Base-by-base conservation (phyloP, 2,888 invertebrate species). In the Dryobotodes eremita region DNA sequence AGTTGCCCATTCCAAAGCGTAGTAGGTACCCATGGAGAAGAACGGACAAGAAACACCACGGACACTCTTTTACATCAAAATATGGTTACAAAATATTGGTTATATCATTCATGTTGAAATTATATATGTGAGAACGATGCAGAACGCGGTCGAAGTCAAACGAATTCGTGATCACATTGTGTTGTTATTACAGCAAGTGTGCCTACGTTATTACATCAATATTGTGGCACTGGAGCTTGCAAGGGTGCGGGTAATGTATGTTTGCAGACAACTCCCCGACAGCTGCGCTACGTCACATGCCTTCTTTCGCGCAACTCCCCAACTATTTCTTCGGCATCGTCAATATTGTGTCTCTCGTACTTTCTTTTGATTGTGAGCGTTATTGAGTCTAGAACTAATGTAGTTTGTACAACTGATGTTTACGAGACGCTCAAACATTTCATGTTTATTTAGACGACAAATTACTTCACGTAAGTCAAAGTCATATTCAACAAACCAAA, bases 191-290 rank as follows among this genome's bases (percentile, higher is more conserved):
- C 17, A 71, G 42, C 53, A 73, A 78, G 53, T 62, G 26, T 13
- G 15, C 17, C 55, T n/a, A 31, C 61, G 80, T n/a, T 75, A 86
- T 87, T 36, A 78, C 74, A 50, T 82, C 62, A 73, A 73, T 75
- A 57, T 79, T 53, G 82, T 82, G 64, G 65, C 42, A 68, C 65
- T 72, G n/a, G 23, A 26, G 59, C 69, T 11, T 42, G 73, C 78
- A 65, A 83, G 83, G 83, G 77, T 80, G 83, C 75, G 86, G 77
- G 73, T 86, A 86, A 88, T 86, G 82, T 86, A 73, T 86, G 75
- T 86, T 86, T 86, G 72, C 73, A 59, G 62, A 79, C 62, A 50
- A 78, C 71, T 81, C 64, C 11, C 26, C 81, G 31, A 74, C 88
- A 87, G 83, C 82, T 87, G 89, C 48, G 78, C 48, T 53, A 74